Evolutionary conservation across 2,888 invertebrate species (phyloP), one percentile per base, ranked within the genome.

Genomic region (Philonicus albiceps): DNA sequence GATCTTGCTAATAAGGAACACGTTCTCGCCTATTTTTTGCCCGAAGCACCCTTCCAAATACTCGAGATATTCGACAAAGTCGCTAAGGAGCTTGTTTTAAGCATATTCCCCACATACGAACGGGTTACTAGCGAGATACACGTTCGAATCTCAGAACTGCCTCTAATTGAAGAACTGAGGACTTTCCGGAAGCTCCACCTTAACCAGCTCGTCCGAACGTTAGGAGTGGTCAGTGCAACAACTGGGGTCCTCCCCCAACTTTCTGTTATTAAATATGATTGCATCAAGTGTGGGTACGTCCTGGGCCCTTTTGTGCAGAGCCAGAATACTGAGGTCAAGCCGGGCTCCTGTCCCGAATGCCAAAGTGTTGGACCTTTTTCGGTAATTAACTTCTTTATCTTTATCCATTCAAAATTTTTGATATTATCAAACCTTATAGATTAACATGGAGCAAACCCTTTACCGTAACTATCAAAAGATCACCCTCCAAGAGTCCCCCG

Each of bases 381-480:
- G 94, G 96, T 96, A 91, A 31, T n/a, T 31, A 1, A 7, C 19
- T 89, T 81, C 13, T 16, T 13, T 43, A 43, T 43, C 4, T 3
- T n/a, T 43, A 43, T 1, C 16, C 13, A 43, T 3, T 3, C 13
- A 43, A 43, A 8, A 43, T 43, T 16, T 88, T 90, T 91, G 2
- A 19, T 53, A 16, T 53, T 0, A 53, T 16, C n/a, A 19, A 53
- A 53, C 7, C 2, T 53, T 53, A 19, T 93, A 98, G 95, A 96
- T 99, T 34, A 99, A 99, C 91, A 99, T 99, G 98, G 99, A 99
- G 91, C 96, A 99, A 96, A 99, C 99, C 0, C 93, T 99, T 6
- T 99, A 99, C 92, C 95, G 99, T 85, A 99, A 99, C 93, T 99
- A 99, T 91, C 99, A 99, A 93, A 97, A 98, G 90, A 95, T 99